Conservation (phyloP, 2,888 invertebrate species). For the Resseliella maxima region DNA sequence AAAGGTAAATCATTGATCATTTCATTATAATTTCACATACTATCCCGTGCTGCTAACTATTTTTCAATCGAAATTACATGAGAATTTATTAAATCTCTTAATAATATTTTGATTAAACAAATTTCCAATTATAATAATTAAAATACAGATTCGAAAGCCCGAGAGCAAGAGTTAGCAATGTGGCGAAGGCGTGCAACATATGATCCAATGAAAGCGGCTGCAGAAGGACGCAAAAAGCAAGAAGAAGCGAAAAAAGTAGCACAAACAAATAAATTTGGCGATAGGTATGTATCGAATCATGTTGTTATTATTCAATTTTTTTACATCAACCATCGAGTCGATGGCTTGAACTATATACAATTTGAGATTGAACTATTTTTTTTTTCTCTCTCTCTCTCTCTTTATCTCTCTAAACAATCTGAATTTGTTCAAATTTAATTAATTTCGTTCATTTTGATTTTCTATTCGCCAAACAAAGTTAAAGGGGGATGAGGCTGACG, state of each 20-base stretch:
- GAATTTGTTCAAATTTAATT: neutral
- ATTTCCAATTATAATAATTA: too few relatives aligned
- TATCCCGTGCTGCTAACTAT: too few relatives aligned
- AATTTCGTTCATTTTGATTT: neutral
- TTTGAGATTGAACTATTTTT: neutral
- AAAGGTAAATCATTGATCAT: neutral
- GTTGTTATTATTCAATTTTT: neutral
- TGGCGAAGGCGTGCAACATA: slow-evolving; percentile 96
- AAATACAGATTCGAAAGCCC: slow-evolving; percentile 38
- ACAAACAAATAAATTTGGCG: slow-evolving; percentile 59
- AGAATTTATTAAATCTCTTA: too few relatives aligned
- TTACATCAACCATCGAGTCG: neutral
- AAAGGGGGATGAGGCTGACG: neutral
- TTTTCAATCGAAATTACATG: too few relatives aligned
- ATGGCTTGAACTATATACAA: too few relatives aligned
- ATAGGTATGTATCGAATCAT: slow-evolving; percentile 58
- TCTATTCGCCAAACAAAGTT: neutral
- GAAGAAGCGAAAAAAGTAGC: slow-evolving; percentile 69
- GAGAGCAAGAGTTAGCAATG: slow-evolving; percentile 88
- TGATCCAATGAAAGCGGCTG: slow-evolving; percentile 93
- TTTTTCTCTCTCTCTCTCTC: neutral
- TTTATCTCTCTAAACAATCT: neutral
- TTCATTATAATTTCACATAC: neutral
- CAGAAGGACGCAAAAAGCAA: slow-evolving; percentile 81
- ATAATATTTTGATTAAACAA: neutral